These are phyloP conservation scores for Muscidifurax raptorellus DNA, from an alignment of 1,140 invertebrate species.

Conservation along the genomic window DNA sequence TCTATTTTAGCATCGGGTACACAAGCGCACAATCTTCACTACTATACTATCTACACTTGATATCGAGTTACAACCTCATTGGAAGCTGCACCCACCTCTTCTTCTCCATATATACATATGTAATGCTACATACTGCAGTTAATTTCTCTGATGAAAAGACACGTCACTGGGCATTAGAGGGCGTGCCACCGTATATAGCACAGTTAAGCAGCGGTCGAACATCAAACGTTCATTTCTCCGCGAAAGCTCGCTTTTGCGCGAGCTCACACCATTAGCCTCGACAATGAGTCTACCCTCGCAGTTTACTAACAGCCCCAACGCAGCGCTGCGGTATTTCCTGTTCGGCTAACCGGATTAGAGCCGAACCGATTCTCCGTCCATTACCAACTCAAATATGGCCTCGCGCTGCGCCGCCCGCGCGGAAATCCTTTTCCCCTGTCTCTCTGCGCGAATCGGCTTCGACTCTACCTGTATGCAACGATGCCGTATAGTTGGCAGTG, in stretches of 20 bases:
- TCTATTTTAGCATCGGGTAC: neutral
- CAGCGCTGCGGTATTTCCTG: slow-evolving; percentile 56
- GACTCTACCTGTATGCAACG: neutral
- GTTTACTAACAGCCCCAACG: slow-evolving; percentile 54
- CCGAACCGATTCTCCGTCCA: slow-evolving; percentile 57
- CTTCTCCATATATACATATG: too few species aligned
- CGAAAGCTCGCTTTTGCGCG: slow-evolving; percentile 55
- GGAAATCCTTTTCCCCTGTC: neutral
- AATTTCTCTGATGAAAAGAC: too few species aligned
- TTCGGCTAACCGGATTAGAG: slow-evolving; percentile 60
- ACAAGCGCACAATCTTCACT: too few species aligned
- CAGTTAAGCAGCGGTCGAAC: neutral
- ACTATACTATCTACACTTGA: too few species aligned
- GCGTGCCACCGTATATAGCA: too few species aligned
- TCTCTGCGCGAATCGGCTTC: too few species aligned
- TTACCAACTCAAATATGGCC: slow-evolving; percentile 59
- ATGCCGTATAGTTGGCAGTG: neutral
- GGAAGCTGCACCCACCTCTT: too few species aligned
- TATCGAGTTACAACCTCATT: too few species aligned
- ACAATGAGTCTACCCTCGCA: slow-evolving; percentile 50
- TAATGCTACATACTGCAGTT: too few species aligned
- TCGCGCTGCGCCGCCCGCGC: neutral
- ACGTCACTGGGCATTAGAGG: too few species aligned
- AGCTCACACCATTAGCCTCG: slow-evolving; percentile 56
- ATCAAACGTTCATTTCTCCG: slow-evolving; percentile 21